Conservation (phyloP, 2,113 vertebrate genomes). For the Recurvirostra avosetta region DNA sequence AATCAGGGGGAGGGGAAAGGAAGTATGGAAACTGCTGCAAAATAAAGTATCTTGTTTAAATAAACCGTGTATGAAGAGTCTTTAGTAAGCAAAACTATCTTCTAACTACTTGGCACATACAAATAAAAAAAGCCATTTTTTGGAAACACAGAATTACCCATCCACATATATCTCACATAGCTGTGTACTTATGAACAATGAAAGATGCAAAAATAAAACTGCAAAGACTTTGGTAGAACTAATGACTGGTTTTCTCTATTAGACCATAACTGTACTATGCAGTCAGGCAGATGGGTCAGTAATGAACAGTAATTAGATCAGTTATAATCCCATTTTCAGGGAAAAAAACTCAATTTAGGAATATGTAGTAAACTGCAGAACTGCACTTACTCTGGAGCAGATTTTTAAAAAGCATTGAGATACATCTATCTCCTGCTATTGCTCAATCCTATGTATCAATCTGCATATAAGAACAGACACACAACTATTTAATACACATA, state of each 20-base stretch:
- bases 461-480: not conserved
- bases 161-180: not conserved
- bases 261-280: not conserved
- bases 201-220: not conserved
- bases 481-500: not conserved
- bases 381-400: not conserved
- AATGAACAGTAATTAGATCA: not conserved
- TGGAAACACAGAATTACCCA: not conserved
- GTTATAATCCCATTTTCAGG: not conserved
- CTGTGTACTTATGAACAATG: not conserved
- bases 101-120: not conserved
- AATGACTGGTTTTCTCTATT: not conserved
- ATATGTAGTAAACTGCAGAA: not conserved
- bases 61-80: not conserved
- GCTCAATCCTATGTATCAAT: not conserved
- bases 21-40: not conserved
- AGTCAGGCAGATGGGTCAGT: not conserved
- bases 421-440: not conserved
- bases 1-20: not conserved
- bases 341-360: not conserved
- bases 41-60: not conserved
- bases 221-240: not conserved
- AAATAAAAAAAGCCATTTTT: not conserved
- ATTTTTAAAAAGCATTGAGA: not conserved
- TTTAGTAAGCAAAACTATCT: not conserved